Conservation (phyloP, 2,113 vertebrate species). For the Melospiza melodia region DNA sequence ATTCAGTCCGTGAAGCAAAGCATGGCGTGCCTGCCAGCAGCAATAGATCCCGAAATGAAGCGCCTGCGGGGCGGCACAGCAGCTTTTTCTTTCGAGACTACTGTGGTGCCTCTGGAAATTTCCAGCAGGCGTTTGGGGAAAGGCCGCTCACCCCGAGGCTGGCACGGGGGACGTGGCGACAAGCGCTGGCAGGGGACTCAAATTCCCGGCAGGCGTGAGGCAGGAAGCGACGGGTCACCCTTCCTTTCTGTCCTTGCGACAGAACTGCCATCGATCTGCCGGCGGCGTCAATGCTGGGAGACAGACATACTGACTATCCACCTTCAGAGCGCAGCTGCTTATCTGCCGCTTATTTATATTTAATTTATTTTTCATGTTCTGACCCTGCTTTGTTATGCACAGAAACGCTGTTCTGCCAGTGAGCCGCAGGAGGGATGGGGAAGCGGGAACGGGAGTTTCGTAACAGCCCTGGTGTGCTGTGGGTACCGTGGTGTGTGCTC, state of each 20-base stretch:
- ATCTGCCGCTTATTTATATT: neutral
- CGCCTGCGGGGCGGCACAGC: neutral
- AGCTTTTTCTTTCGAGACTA: neutral
- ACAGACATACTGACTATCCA: fast-evolving
- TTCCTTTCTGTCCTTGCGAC: neutral
- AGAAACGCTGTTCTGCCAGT: neutral
- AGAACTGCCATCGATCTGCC: neutral
- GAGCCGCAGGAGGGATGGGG: neutral
- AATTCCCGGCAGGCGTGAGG: slow-evolving; percentile 35
- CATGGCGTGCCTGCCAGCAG: neutral
- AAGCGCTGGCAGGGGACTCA: neutral
- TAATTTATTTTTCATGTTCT: neutral
- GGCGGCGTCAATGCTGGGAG: fast-evolving
- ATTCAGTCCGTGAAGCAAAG: neutral
- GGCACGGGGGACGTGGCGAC: neutral
- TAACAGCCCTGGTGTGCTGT: neutral
- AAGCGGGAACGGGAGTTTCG: neutral
- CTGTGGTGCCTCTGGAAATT: slow-evolving; percentile 11
- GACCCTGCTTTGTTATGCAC: neutral
- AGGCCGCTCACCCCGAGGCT: neutral
- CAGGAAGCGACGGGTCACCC: slow-evolving; percentile 1
- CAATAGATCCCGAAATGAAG: neutral
- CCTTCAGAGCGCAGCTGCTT: neutral
- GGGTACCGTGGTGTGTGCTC: neutral
- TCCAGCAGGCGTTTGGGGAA: neutral